phyloP scores from a whole-genome alignment of 1,140 invertebrate species.

The Watersipora subatra region DNA sequence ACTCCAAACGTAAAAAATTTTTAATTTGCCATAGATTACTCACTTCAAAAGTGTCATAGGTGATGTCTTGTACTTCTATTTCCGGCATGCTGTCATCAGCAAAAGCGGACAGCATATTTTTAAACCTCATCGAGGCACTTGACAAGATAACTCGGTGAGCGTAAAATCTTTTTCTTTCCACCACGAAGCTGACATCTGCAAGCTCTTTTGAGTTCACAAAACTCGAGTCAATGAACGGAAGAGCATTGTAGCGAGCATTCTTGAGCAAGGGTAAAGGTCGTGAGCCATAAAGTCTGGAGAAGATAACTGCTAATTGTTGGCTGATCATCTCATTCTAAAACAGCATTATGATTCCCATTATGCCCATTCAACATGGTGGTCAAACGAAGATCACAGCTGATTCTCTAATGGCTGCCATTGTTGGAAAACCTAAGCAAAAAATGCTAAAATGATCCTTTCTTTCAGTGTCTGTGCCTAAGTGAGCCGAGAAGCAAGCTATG shows the following conservation, averaged over 20 bases:
- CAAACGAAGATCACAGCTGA: background rate
- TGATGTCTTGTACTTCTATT: slow-evolving; percentile 78
- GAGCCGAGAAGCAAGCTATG: too few species aligned
- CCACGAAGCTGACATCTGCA: slow-evolving; percentile 76
- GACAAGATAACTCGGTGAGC: slow-evolving; percentile 84
- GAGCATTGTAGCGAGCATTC: slow-evolving; percentile 52
- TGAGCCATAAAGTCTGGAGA: slow-evolving; percentile 74
- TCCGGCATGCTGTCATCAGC: slow-evolving; percentile 57
- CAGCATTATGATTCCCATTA: background rate
- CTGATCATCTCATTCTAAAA: slow-evolving; percentile 72
- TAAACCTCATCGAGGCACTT: slow-evolving; percentile 69
- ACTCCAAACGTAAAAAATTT: too few species aligned
- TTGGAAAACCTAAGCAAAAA: too few species aligned
- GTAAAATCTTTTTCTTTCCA: slow-evolving; percentile 80
- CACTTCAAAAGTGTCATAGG: slow-evolving; percentile 80
- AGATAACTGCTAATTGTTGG: slow-evolving; percentile 69
- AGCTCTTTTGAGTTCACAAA: slow-evolving; percentile 83
- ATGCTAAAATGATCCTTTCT: too few species aligned
- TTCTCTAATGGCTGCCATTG: too few species aligned
- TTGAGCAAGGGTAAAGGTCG: slow-evolving; percentile 64
- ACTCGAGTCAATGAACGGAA: slow-evolving; percentile 38
- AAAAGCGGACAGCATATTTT: slow-evolving; percentile 59
- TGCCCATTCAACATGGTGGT: background rate
- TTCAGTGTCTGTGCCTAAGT: too few species aligned
- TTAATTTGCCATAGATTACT: slow-evolving; percentile 5